Evolutionary conservation across 2,888 invertebrate species (phyloP), one percentile per base, ranked within the genome.

Genomic region (Pandemis corylana): DNA sequence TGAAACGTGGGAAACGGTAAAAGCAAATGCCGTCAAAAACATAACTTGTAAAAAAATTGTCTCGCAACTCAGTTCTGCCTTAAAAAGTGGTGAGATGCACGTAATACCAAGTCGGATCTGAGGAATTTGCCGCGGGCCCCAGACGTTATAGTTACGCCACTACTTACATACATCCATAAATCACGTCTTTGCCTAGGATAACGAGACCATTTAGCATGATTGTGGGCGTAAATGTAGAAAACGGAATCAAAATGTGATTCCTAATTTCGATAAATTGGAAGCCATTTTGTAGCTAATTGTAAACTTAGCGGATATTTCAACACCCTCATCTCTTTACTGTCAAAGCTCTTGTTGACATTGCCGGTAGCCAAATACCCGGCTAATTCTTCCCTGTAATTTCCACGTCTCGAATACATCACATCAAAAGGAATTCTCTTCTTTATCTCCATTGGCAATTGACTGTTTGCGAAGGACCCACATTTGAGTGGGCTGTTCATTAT

Each of bases 381-480:
- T 59, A 28, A 59, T 59, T 59, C 59, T 10, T 59, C 7, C 59
- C 59, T 12, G 28, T 65, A 65, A 65, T 65, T 65, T 49, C 7
- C 28, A 28, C 65, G 65, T 49, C n/a, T 28, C 28, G 49, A 65
- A 49, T 65, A 65, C 65, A 49, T 28, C 28, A n/a, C 65, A 65
- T 65, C 65, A 65, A 65, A 65, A 49, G 49, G 65, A 65, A 49
- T 65, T 65, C 65, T 36, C 28, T 65, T 49, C 15, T 65, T 46
- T 49, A 65, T 65, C 65, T 65, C 49, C n/a, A 46, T 65, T 7
- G 65, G 12, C 65, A 65, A 65, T 65, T 65, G 65, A 49, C 65
- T 65, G 28, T 65, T 65, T 65, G 65, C 36, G 59, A 28, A 65
- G 46, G 7, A 28, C 7, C 49, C 42, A 41, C 28, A 20, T 49